Percentiles rank a stretch among this genome's conserved stretches.
phyloP scores from a whole-genome alignment of 1,140 invertebrate species.

The Eumaeus atala region DNA sequence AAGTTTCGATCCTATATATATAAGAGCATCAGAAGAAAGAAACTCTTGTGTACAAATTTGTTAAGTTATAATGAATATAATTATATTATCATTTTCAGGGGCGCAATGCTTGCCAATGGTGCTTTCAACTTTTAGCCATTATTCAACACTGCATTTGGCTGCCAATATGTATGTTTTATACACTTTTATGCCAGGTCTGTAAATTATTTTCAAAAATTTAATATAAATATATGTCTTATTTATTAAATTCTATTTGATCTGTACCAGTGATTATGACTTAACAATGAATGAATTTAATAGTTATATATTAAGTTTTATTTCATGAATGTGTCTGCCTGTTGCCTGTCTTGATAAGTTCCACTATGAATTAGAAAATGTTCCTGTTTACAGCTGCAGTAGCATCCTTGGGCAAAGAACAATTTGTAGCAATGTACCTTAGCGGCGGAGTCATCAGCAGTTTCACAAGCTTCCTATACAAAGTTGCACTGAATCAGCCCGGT shows the following conservation, averaged over 20 bases:
- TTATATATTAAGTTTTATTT: no score
- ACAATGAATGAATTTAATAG: no score
- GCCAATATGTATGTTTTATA: constrained; percentile 97
- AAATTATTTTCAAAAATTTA: constrained; percentile 1
- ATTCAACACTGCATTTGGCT: constrained; percentile 88
- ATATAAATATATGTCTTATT: no score
- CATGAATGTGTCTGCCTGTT: no score
- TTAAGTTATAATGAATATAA: not conserved
- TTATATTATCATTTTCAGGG: constrained; percentile 68
- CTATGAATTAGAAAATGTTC: constrained; percentile 6
- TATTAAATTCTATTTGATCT: no score
- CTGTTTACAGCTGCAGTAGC: constrained; percentile 76
- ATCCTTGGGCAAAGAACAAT: constrained; percentile 93
- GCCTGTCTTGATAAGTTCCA: not conserved
- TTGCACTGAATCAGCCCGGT: constrained; percentile 77
- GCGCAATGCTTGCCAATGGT: constrained; percentile 90
- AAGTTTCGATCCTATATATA: no score
- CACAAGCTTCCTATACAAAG: constrained; percentile 88
- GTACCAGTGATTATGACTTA: no score
- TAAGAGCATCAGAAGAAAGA: no score
- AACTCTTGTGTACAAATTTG: no score
- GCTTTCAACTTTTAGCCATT: constrained; percentile 95
- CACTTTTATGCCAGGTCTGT: constrained; percentile 82
- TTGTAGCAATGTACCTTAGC: constrained; percentile 91
- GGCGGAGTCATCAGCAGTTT: constrained; percentile 92